phyloP scores from a whole-genome alignment of 2,888 invertebrate species.

The Polymixis flavicincta region DNA sequence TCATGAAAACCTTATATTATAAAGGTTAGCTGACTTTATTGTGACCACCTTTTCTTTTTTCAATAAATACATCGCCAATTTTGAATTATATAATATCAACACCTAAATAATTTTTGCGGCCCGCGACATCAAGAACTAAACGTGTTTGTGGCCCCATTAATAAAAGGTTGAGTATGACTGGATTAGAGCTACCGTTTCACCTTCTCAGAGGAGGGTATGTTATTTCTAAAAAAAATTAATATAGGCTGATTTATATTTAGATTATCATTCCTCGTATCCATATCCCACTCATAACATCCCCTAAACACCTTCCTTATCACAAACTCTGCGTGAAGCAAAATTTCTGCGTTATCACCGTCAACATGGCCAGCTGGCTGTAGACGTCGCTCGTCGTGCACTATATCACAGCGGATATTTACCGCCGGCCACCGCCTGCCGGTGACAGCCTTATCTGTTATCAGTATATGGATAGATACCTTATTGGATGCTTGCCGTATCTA shows the following conservation, averaged over 20 bases:
- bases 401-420: conserved; percentile 86
- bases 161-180: no score
- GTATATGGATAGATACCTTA: conserved; percentile 84
- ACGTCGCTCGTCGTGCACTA: conserved; percentile 80
- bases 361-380: conserved; percentile 70
- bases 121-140: no score
- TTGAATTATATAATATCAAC: no score
- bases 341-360: conserved; percentile 65
- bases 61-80: no score
- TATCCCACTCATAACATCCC: not conserved
- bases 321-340: conserved; percentile 53
- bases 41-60: no score
- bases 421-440: conserved; percentile 84
- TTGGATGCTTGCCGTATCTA: conserved; percentile 79
- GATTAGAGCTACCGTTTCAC: not conserved
- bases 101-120: no score
- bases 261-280: not conserved
- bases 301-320: conserved; percentile 48
- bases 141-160: no score
- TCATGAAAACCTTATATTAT: no score
- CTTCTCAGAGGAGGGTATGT: not conserved
- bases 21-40: no score
- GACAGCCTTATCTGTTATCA: conserved; percentile 90
- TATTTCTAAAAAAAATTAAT: not conserved
- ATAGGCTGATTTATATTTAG: not conserved